Base-by-base conservation (phyloP, 2,797 vertebrate genomes). In the Avahi laniger region DNA sequence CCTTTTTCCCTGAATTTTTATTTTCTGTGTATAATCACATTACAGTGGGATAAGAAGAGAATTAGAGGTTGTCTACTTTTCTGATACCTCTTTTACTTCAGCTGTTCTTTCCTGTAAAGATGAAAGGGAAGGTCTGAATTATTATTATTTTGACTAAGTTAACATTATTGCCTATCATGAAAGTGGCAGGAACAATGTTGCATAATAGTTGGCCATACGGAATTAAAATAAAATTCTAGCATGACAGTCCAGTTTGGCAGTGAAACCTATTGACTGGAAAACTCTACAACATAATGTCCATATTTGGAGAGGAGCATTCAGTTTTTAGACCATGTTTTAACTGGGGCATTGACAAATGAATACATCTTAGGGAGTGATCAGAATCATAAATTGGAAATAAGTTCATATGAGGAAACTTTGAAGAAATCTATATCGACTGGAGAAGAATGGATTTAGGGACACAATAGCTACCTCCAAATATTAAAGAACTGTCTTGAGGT, bases 261-360 rank as follows among this genome's bases (percentile, higher is more conserved):
- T 48, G 35, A 93, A 75, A 72, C 7, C 12, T 70, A 83, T 10
- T 76, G 50, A 72, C 6, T 92, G 48, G 72, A 87, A 93, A 73
- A 70, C 22, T 67, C 6, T 70, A 12, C 30, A 50, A 84, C 76
- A 3, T 75, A 70, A 26, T 94, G 9, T 30, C 35, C 41, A 46
- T 52, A 35, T 75, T 38, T 54, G 26, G 50, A 80, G n/a, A 75
- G 6, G 50, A 65, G 8, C 24, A 89, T 81, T 89, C 33, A 57
- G 5, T 70, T 92, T 50, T 92, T 54, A 83, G 4, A n/a, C 14
- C 22, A 85, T 95, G 38, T 92, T 96, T 93, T 57, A 75, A 95
- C 89, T 46, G 6, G 14, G 9, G 0, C 7, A 85, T 38, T 88
- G 30, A 18, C 22, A 81, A 96, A 82, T 76, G 13, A 63, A 11